These are phyloP conservation scores for Penaeus monodon DNA, from an alignment of 2,888 invertebrate species.

Conservation along the genomic window DNA sequence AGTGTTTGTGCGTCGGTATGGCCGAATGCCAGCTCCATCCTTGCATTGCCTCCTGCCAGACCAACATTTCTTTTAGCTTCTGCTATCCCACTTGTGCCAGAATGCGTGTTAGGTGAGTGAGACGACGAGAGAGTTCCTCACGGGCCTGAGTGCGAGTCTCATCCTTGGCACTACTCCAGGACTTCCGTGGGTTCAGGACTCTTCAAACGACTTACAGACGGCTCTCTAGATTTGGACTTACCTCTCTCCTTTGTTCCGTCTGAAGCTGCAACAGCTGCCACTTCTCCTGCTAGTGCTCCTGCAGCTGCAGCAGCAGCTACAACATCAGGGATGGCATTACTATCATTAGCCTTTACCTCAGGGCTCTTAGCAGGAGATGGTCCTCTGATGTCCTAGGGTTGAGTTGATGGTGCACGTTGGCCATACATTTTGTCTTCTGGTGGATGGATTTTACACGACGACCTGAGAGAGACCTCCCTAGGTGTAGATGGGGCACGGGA, in stretches of 20 bases:
- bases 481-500: conserved; percentile 41
- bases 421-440: conserved; percentile 28
- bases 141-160: conserved; percentile 53
- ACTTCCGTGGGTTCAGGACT: conserved; percentile 42
- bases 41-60: neutral
- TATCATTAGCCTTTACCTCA: neutral
- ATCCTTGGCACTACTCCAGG: conserved; percentile 19
- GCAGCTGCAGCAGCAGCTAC: conserved; percentile 46
- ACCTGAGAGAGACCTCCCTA: neutral
- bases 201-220: conserved; percentile 34
- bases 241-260: conserved; percentile 19
- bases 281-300: conserved; percentile 32
- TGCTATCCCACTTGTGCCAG: conserved; percentile 46
- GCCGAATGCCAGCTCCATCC: conserved; percentile 26
- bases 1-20: conserved; percentile 61
- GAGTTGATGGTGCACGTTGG: conserved; percentile 37
- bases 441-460: neutral
- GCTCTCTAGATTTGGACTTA: conserved; percentile 25
- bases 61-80: conserved; percentile 8
- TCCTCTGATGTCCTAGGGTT: neutral
- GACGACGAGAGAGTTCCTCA: conserved; percentile 62
- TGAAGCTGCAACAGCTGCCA: conserved; percentile 33
- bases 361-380: neutral
- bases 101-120: conserved; percentile 62
- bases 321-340: conserved; percentile 18